Evolutionary conservation across 2,888 invertebrate species (phyloP), one percentile per base, ranked within the genome.

Genomic region (Allophyes oxyacanthae): DNA sequence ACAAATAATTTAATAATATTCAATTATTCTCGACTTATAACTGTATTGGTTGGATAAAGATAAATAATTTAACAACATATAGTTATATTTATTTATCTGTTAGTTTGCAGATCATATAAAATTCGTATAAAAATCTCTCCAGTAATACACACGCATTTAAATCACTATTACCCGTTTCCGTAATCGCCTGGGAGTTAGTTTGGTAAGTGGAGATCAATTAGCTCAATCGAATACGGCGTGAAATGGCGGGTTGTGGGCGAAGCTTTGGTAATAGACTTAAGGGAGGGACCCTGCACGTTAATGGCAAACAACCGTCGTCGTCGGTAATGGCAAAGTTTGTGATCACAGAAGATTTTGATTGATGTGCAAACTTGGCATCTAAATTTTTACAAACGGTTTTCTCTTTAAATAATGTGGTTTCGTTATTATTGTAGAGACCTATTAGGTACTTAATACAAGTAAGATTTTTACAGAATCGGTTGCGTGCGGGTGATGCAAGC

Each of bases 181-280:
- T 81, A 82, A 79, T 80, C 87, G 71, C 79, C 72, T 54, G 82
- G 84, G 85, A 84, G 73, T 67, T 68, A 84, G 84, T 85, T 85
- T 75, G 78, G 79, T 86, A 86, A 87, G 84, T 84, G 86, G 81
- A 84, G 84, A 86, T 86, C 86, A 86, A 87, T 88, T 86, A 88
- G 78, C 79, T 66, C 77, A 86, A 87, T 87, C 84, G 85, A 88
- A 83, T 83, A 77, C 81, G 79, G 84, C 78, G 82, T 74, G 78
- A 79, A 82, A 72, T 69, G 67, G 75, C 66, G 77, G 78, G 72
- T 68, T 78, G 78, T 51, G 79, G 83, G 71, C 59, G 69, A 72
- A 66, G 64, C 59, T 49, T 52, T 57, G 60, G 73, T 77, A 77
- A 72, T 75, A 75, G 68, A 75, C 75, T 77, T 75, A 75, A 63